Evolutionary conservation across 2,113 vertebrate genomes (phyloP).

Genomic region (Amazona vittata): DNA sequence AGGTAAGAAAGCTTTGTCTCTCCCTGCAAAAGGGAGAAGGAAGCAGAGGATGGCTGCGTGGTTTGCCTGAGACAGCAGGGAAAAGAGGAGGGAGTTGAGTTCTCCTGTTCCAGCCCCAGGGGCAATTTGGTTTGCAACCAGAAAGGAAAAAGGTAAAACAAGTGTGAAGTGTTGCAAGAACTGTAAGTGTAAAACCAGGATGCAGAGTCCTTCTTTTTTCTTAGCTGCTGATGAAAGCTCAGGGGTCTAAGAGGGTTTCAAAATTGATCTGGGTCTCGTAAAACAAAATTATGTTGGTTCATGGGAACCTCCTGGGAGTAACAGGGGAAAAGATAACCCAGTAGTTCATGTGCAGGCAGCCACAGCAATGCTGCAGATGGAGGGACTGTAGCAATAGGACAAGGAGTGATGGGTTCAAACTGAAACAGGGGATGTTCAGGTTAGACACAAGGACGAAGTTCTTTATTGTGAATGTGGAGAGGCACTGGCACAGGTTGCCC

Average conservation of each 20-base stretch:
- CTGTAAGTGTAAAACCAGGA: background rate
- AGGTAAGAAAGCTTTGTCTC: background rate
- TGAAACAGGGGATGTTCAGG: background rate
- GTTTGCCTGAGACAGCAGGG: background rate
- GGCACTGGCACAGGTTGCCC: background rate
- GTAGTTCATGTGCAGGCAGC: fast-evolving
- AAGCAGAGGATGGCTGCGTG: background rate
- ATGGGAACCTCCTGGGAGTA: background rate
- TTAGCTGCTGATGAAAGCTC: background rate
- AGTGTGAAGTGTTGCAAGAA: background rate
- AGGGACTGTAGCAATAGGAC: background rate
- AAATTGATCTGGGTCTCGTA: background rate
- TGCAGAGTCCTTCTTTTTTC: background rate
- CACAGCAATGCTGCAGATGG: background rate
- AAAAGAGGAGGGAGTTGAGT: background rate
- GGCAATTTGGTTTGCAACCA: background rate
- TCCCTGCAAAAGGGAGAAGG: fast-evolving
- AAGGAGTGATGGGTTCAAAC: background rate
- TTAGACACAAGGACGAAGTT: background rate
- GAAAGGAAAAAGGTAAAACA: background rate
- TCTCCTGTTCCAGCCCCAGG: background rate
- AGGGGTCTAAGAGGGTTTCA: background rate
- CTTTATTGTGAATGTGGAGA: background rate
- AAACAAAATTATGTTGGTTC: background rate
- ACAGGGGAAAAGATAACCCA: fast-evolving